phyloP scores from a whole-genome alignment of 2,113 vertebrate genomes.

The Gambusia holbrooki region DNA sequence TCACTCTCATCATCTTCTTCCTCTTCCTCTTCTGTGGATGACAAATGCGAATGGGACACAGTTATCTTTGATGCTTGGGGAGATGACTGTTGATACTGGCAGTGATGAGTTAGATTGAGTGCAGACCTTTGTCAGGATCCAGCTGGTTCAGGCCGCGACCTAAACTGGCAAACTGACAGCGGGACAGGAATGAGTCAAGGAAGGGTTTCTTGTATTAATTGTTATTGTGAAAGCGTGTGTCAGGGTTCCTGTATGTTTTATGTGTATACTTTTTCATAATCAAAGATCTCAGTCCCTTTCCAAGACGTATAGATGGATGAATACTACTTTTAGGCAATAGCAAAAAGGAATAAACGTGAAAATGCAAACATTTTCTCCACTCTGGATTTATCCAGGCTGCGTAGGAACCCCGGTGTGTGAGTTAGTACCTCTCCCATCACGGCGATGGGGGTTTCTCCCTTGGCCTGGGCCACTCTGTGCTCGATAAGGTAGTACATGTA shows the following conservation, averaged over 20 bases:
- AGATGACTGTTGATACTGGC: neutral
- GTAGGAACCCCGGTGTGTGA: neutral
- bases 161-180: conserved; percentile 87
- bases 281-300: neutral
- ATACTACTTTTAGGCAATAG: neutral
- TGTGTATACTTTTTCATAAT: neutral
- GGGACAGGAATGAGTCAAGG: conserved; percentile 34
- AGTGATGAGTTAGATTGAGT: neutral
- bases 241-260: neutral
- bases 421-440: conserved; percentile 93
- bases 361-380: neutral
- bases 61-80: neutral
- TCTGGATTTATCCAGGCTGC: neutral
- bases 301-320: neutral
- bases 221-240: conserved; percentile 2
- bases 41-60: neutral
- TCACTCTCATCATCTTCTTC: conserved; percentile 94
- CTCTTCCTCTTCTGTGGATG: conserved; percentile 88
- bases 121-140: conserved; percentile 89
- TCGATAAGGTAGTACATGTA: conserved; percentile 97
- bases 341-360: neutral
- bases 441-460: conserved; percentile 92
- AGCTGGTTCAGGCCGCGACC: conserved; percentile 84
- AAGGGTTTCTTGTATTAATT: neutral
- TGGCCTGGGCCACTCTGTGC: conserved; percentile 91